These are phyloP conservation scores for Copidosoma floridanum DNA, from an alignment of 1,140 invertebrate genomes.

Conservation along the genomic window DNA sequence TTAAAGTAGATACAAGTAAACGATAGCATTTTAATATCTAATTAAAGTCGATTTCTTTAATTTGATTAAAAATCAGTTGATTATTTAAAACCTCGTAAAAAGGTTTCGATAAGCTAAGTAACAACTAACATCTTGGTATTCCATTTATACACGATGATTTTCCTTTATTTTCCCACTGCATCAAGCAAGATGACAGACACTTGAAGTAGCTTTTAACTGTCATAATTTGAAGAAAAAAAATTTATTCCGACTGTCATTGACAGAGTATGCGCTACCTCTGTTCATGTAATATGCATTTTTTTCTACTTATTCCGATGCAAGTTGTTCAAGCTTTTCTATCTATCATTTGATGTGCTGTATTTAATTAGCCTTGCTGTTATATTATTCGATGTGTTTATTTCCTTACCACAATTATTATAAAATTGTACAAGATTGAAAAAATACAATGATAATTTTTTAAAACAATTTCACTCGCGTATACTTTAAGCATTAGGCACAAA, in stretches of 20 bases:
- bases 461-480: too few species aligned
- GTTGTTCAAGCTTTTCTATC: conserved; percentile 26
- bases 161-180: conserved; percentile 42
- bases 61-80: too few species aligned
- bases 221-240: conserved; percentile 38
- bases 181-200: conserved; percentile 42
- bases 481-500: too few species aligned
- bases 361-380: conserved; percentile 27
- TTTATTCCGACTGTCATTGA: conserved; percentile 34
- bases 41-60: too few species aligned
- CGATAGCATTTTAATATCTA: too few species aligned
- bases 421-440: conserved; percentile 12
- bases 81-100: too few species aligned
- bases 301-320: conserved; percentile 27
- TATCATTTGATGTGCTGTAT: conserved; percentile 42
- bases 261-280: conserved; percentile 43
- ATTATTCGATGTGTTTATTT: conserved; percentile 24
- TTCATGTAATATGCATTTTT: conserved; percentile 45
- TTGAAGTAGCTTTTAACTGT: conserved; percentile 46
- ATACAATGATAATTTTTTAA: conserved; percentile 3
- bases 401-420: conserved; percentile 7
- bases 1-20: too few species aligned
- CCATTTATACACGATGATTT: conserved; percentile 48
- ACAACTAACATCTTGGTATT: conserved; percentile 49
- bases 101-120: conserved; percentile 84